Conservation (phyloP, 2,888 invertebrate genomes). For the Pachydiplax longipennis region DNA sequence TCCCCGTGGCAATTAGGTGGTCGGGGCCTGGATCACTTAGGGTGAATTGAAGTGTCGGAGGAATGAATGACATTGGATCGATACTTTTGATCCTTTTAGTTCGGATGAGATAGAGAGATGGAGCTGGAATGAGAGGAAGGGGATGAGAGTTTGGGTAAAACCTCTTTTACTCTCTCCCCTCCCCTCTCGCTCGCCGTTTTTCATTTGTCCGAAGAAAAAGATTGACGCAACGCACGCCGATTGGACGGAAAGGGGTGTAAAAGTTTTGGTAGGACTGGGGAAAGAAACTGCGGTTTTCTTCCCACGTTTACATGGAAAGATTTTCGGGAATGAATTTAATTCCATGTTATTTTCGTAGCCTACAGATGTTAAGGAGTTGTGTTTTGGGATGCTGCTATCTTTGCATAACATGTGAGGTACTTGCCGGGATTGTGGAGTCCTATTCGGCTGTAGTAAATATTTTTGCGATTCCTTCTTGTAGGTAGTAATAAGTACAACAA, state of each 20-base stretch:
- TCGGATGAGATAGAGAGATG: slow-evolving; percentile 10
- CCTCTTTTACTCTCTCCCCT: background rate
- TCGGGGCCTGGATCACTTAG: slow-evolving; percentile 31
- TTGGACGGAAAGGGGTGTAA: background rate
- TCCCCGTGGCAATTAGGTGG: slow-evolving; percentile 26
- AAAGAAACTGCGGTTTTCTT: background rate
- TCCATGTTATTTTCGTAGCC: background rate
- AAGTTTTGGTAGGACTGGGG: background rate
- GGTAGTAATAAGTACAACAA: background rate
- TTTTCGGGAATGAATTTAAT: background rate
- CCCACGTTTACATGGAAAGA: background rate
- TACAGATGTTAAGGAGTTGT: background rate
- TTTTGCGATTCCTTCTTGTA: background rate
- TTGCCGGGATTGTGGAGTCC: background rate
- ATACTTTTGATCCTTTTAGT: slow-evolving; percentile 44
- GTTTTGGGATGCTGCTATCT: background rate
- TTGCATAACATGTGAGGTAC: background rate
- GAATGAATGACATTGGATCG: slow-evolving; percentile 28
- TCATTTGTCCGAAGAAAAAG: slow-evolving; percentile 21
- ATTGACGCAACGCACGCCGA: background rate
- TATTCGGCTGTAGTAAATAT: background rate
- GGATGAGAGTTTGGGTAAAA: background rate
- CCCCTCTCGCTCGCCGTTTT: background rate
- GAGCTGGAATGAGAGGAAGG: background rate
- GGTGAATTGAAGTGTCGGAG: slow-evolving; percentile 40